Base-by-base conservation (phyloP, 1,140 invertebrate genomes). In the Philotrypesis tridentata region DNA sequence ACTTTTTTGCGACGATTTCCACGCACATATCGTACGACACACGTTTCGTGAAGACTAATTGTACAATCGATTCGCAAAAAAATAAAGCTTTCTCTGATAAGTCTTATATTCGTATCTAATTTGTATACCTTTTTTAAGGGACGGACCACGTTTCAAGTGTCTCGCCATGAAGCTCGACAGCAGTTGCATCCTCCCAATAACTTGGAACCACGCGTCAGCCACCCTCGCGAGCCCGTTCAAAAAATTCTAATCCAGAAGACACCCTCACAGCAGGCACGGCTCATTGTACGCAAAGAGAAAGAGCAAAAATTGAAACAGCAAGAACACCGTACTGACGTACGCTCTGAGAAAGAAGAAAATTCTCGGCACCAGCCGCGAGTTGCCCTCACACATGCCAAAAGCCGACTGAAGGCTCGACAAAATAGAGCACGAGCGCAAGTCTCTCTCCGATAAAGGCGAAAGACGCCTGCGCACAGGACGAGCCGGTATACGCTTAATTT, bases 111-210 rank as follows among this genome's bases (percentile, higher is more conserved):
- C n/a, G n/a, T n/a, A n/a, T n/a, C n/a, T n/a, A n/a, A n/a, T n/a
- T n/a, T n/a, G n/a, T 37, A 37, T 37, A 89, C 88, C 88, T 89
- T 88, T 89, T 85, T 87, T 89, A 37, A 89, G 85, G 83, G 89
- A 89, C 77, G 89, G 55, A 65, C 84, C 88, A 60, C 89, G 84
- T 84, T 88, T 89, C 78, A 87, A 74, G 60, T 89, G 88, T 60
- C 87, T 85, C 73, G 87, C 87, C 86, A 89, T 88, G 85, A 89
- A 88, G 82, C 84, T 88, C 73, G 88, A 89, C 84, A 89, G 80
- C 63, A 89, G 83, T 85, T 89, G 88, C 89, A 89, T 89, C 70
- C 73, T 89, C 55, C 43, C 37, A 27, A n/a, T n/a, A n/a, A 29
- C 23, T 29, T 65, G 23, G 25, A 29, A 27, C 23, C 61, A 65